These are phyloP conservation scores for Hypotaenidia philippensis DNA, from an alignment of 2,797 vertebrate species.

Conservation along the genomic window DNA sequence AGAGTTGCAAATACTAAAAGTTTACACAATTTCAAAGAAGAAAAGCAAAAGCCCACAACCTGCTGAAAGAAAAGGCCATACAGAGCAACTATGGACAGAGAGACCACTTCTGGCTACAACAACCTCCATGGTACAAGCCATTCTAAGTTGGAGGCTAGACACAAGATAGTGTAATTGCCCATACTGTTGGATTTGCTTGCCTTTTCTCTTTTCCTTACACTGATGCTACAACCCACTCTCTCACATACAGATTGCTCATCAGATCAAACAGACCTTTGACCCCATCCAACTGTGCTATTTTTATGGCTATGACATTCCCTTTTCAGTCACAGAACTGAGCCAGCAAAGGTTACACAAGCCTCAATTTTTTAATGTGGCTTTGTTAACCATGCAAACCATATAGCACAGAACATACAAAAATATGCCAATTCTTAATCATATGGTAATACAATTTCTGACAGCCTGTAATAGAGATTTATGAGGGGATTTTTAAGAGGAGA, in stretches of 20 bases:
- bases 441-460: not conserved
- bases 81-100: not conserved
- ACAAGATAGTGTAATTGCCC: not conserved
- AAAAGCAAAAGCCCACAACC: not conserved
- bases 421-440: not conserved
- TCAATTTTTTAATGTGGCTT: not conserved
- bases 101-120: not conserved
- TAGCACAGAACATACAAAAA: not conserved
- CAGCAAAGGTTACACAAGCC: not conserved
- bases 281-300: not conserved
- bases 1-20: not conserved
- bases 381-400: not conserved
- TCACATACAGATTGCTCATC: not conserved
- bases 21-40: not conserved
- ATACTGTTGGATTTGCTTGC: not conserved
- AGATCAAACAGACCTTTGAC: not conserved
- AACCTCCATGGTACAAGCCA: not conserved
- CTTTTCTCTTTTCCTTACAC: not conserved
- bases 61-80: not conserved
- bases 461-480: not conserved
- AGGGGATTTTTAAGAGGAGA: not conserved
- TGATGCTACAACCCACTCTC: not conserved
- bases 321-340: not conserved
- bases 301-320: not conserved
- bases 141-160: not conserved